A percentile compares a stretch with the other conserved stretches of the same genome.
Conservation (phyloP, 2,113 vertebrate genomes). For the Lipophrys pholis region DNA sequence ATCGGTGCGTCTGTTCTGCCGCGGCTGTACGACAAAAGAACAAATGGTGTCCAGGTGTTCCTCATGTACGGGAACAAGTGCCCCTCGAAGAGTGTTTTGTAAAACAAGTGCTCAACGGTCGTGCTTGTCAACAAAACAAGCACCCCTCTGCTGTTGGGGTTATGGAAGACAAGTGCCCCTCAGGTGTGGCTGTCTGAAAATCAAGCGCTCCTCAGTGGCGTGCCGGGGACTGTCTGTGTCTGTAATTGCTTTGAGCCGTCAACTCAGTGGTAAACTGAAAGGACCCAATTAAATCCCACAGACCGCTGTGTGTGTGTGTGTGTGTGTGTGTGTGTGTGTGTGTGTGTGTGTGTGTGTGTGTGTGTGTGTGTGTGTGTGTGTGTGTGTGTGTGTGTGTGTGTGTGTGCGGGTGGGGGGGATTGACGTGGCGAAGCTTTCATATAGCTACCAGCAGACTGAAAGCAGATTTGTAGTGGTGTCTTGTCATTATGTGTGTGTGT, state of each 20-base stretch:
- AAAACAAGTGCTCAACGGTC: slow-evolving; percentile 54
- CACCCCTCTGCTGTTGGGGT: slow-evolving; percentile 58
- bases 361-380: slow-evolving; percentile 11
- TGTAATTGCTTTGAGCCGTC: slow-evolving; percentile 82
- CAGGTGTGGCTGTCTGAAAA: slow-evolving; percentile 74
- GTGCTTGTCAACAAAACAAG: slow-evolving; percentile 74
- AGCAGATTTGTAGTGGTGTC: slow-evolving; percentile 62
- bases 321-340: slow-evolving; percentile 23
- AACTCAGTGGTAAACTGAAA: slow-evolving; percentile 76
- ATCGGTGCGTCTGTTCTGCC: not conserved
- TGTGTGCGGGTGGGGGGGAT: too few relatives aligned
- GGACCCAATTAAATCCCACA: slow-evolving; percentile 80
- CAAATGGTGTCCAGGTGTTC: slow-evolving; percentile 22
- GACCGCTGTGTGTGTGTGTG: slow-evolving; percentile 45
- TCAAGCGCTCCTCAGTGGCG: slow-evolving; percentile 65
- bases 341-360: not conserved
- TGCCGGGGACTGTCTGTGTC: slow-evolving; percentile 61
- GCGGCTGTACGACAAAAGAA: slow-evolving; percentile 1
- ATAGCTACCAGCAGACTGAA: slow-evolving; percentile 54
- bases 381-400: not conserved
- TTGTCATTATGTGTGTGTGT: slow-evolving; percentile 22
- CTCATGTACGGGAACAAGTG: slow-evolving; percentile 35
- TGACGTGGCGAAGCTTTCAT: slow-evolving; percentile 45
- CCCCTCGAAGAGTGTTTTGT: slow-evolving; percentile 47
- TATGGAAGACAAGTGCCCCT: slow-evolving; percentile 72